Evolutionary conservation across 1,140 invertebrate species (phyloP).

Genomic region (Cepaea nemoralis): DNA sequence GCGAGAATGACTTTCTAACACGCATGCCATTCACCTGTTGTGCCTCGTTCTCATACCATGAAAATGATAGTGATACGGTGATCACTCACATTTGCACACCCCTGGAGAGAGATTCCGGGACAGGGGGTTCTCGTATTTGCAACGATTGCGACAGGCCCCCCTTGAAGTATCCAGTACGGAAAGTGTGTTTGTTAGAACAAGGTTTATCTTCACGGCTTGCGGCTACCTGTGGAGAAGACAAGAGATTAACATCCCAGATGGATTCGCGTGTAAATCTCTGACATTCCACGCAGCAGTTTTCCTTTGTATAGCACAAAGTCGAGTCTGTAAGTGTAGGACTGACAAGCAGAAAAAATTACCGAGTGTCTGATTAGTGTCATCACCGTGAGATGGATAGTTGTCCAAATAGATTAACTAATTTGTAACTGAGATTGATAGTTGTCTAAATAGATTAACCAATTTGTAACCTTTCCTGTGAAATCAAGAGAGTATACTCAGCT

Average conservation of each 20-base stretch:
- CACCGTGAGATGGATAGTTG: too few relatives aligned
- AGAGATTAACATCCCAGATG: background rate
- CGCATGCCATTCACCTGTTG: slow-evolving; percentile 20
- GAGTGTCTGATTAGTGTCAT: too few relatives aligned
- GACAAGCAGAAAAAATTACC: too few relatives aligned
- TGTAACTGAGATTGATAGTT: too few relatives aligned
- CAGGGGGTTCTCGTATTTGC: background rate
- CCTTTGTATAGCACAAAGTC: too few relatives aligned
- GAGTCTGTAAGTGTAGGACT: too few relatives aligned
- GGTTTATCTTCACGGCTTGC: background rate
- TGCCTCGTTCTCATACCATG: slow-evolving; percentile 1
- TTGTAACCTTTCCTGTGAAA: too few relatives aligned
- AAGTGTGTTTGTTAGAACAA: background rate
- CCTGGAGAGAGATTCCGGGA: background rate
- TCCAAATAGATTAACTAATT: too few relatives aligned
- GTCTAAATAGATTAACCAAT: too few relatives aligned
- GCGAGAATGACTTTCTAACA: background rate
- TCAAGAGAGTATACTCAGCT: too few relatives aligned
- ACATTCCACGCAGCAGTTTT: too few relatives aligned
- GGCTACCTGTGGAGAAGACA: background rate
- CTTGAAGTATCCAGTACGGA: slow-evolving; percentile 24
- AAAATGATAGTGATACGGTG: slow-evolving; percentile 11
- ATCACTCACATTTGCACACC: slow-evolving; percentile 24
- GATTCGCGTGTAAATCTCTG: background rate
- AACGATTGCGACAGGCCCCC: background rate